Conservation (phyloP, 2,888 invertebrate species). For the Incurvaria masculella region DNA sequence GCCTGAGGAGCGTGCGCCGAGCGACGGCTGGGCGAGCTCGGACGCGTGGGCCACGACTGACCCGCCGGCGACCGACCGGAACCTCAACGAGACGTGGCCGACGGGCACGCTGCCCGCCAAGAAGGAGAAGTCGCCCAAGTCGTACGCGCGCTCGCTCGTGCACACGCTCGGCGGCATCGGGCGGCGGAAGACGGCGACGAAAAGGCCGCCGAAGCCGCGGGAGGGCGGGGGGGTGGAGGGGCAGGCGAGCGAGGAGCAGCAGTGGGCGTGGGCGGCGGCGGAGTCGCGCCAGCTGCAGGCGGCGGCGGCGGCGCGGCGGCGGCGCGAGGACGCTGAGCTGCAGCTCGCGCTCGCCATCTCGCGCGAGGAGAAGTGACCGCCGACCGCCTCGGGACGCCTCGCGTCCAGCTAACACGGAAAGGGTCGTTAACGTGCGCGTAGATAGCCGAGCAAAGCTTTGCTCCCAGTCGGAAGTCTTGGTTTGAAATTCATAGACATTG, state of each 20-base stretch:
- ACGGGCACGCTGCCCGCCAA: slow-evolving; percentile 37
- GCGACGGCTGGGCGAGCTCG: slow-evolving; percentile 24
- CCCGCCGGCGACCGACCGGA: slow-evolving; percentile 25
- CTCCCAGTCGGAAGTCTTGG: no score
- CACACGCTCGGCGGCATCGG: slow-evolving; percentile 51
- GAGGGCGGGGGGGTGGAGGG: slow-evolving; percentile 21
- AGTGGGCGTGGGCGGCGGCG: slow-evolving; percentile 70
- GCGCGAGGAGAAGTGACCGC: slow-evolving; percentile 43
- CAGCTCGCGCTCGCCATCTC: slow-evolving; percentile 71
- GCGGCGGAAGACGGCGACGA: slow-evolving; percentile 33
- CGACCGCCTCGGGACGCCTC: no score
- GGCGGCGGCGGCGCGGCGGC: slow-evolving; percentile 54
- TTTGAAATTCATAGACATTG: no score
- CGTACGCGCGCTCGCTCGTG: slow-evolving; percentile 43
- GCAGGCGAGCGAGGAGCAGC: slow-evolving; percentile 61
- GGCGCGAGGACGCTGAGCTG: slow-evolving; percentile 69
- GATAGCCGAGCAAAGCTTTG: no score
- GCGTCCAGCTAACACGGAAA: no score
- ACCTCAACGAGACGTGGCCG: slow-evolving; percentile 47
- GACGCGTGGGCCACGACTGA: slow-evolving; percentile 26
- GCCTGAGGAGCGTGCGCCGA: slow-evolving; percentile 27
- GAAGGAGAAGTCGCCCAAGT: slow-evolving; percentile 48
- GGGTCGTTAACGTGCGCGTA: no score
- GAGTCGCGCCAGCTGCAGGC: slow-evolving; percentile 64
- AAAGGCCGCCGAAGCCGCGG: slow-evolving; percentile 26